Evolutionary conservation across 2,797 vertebrate species (phyloP).

Genomic region (Serranus cabrilla): DNA sequence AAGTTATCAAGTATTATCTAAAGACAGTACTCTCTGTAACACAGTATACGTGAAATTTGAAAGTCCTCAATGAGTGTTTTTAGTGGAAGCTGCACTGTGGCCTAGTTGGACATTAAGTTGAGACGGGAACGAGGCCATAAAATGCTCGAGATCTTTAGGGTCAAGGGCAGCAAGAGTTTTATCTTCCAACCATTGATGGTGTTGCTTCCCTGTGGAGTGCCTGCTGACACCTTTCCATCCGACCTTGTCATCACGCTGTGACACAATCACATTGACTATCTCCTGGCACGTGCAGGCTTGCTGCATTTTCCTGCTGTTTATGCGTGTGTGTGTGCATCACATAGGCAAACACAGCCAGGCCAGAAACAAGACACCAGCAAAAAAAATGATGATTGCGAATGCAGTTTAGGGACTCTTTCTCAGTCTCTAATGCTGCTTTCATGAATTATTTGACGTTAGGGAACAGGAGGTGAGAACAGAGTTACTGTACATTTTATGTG

Average conservation of each 20-base stretch:
- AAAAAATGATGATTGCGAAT: constrained; percentile 1
- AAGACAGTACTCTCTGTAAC: background rate
- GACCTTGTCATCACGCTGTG: constrained; percentile 71
- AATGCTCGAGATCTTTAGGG: constrained; percentile 27
- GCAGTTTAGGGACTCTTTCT: background rate
- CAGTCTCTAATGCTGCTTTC: constrained; percentile 19
- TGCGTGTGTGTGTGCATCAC: constrained; percentile 17
- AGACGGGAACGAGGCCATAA: constrained; percentile 44
- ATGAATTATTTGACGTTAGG: constrained; percentile 39
- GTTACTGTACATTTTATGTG: constrained; percentile 25
- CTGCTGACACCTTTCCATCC: constrained; percentile 61
- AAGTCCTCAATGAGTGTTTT: constrained; percentile 2
- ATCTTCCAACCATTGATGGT: constrained; percentile 67
- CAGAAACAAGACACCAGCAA: constrained; percentile 14
- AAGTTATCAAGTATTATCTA: background rate
- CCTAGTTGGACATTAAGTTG: constrained; percentile 34
- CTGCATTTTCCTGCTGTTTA: constrained; percentile 38
- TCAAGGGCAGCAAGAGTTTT: constrained; percentile 66
- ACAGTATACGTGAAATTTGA: background rate
- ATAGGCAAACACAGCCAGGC: constrained; percentile 1
- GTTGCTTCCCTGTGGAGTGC: constrained; percentile 63
- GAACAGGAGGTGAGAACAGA: constrained; percentile 11
- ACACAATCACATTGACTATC: constrained; percentile 44
- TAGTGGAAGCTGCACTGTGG: constrained; percentile 16
- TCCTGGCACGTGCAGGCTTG: constrained; percentile 37